A percentile compares a stretch with the other conserved stretches of the same genome.
Conservation (phyloP, 2,113 vertebrate genomes). For the Lophotis ruficrista region DNA sequence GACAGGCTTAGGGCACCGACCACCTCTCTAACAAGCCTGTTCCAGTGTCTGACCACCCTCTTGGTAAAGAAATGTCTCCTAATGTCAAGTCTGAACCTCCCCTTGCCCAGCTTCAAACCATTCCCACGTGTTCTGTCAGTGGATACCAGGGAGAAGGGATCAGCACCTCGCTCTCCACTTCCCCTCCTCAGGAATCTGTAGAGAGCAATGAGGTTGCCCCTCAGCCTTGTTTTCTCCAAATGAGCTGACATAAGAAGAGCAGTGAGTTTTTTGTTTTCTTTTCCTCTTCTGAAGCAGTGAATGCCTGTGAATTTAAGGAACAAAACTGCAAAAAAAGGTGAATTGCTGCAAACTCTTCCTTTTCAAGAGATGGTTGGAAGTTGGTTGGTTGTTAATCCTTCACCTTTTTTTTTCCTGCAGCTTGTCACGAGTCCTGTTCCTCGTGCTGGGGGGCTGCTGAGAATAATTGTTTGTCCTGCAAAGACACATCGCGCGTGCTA, state of each 20-base stretch:
- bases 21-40: too few species aligned
- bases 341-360: background rate
- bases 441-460: constrained; percentile 79
- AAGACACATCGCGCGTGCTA: constrained; percentile 71
- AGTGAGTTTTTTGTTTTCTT: background rate
- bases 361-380: background rate
- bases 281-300: background rate
- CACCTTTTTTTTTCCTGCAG: constrained; percentile 63
- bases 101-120: too few species aligned
- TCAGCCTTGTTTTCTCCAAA: too few species aligned
- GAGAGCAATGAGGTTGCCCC: too few species aligned
- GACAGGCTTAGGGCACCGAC: too few species aligned
- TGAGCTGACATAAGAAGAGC: background rate
- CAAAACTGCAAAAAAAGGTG: accelerated
- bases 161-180: too few species aligned
- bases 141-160: too few species aligned
- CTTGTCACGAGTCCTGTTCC: constrained; percentile 85
- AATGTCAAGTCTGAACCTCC: too few species aligned
- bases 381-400: background rate
- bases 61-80: too few species aligned
- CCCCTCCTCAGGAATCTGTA: too few species aligned
- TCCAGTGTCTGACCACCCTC: too few species aligned
- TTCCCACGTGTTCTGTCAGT: too few species aligned
- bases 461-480: constrained; percentile 83
- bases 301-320: background rate